Percentiles rank a stretch among this genome's conserved stretches.
phyloP scores from a whole-genome alignment of 2,888 invertebrate genomes.

The Eudasyphora cyanicolor region DNA sequence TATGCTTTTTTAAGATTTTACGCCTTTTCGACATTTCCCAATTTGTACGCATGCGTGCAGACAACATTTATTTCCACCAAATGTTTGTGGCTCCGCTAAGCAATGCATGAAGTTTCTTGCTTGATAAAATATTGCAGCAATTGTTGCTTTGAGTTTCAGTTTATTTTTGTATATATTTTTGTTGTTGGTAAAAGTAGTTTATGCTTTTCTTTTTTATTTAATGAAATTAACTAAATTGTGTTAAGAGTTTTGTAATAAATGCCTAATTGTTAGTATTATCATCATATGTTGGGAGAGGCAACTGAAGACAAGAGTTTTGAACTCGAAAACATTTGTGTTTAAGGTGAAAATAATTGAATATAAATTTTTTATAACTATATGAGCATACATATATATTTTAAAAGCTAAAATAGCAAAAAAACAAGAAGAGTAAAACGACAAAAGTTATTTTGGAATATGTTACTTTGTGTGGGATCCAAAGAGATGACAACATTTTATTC shows the following conservation, averaged over 20 bases:
- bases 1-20: background rate
- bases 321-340: background rate
- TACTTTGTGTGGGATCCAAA: too few species aligned
- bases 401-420: too few species aligned
- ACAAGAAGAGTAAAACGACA: too few species aligned
- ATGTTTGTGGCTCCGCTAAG: background rate
- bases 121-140: background rate
- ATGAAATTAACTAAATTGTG: background rate
- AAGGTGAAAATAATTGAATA: too few species aligned
- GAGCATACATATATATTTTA: too few species aligned
- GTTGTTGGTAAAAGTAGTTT: background rate
- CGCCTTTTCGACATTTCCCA: conserved; percentile 3
- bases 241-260: background rate
- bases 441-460: too few species aligned
- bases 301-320: background rate
- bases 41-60: background rate
- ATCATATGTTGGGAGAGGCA: background rate
- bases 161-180: too few species aligned
- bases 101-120: background rate
- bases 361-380: too few species aligned
- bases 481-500: too few species aligned
- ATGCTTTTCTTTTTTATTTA: background rate
- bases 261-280: background rate
- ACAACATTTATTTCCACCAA: background rate
- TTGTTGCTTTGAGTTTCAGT: background rate